Evolutionary conservation across 1,140 invertebrate genomes (phyloP), one percentile per base, ranked within the genome.

Genomic region (Brachionus asplanchnoidis): DNA sequence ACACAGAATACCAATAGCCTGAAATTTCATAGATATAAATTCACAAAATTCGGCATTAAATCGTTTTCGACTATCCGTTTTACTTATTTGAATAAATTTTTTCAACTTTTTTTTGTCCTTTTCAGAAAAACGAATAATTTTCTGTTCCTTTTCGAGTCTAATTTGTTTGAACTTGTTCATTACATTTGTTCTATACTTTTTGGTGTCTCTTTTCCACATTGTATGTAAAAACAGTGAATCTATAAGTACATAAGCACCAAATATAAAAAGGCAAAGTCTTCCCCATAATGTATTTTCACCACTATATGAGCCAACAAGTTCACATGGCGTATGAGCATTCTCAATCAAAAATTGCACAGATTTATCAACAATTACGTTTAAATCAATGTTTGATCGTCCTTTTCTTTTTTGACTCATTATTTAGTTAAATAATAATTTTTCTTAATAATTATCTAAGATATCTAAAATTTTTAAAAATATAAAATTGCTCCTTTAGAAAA

Each of bases 141-240:
- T 44, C 28, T 28, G n/a, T n/a, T n/a, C n/a, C n/a, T n/a, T n/a
- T n/a, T n/a, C n/a, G n/a, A n/a, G n/a, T n/a, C n/a, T n/a, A n/a
- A n/a, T n/a, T n/a, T n/a, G n/a, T n/a, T n/a, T n/a, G 5, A 32
- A 32, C 28, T 32, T 46, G 44, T 46, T 46, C 17, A 65, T 70
- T 28, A 70, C 66, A 28, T 32, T 70, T 28, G 66, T 70, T 70
- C 36, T 36, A 32, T 73, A 73, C 28, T 32, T 40, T 40, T 32
- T 40, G n/a, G 36, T 40, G 36, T 73, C 68, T 73, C 68, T 73
- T 73, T 73, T 73, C 68, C 68, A 73, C 17, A 40, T 40, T 73
- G 68, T 73, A 40, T 36, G n/a, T 20, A 73, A 40, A 40, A 40
- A 73, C 68, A 73, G 28, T 40, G 68, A 73, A 40, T 73, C 68